phyloP scores from a whole-genome alignment of 2,113 vertebrate genomes.

The Pollachius pollachius region DNA sequence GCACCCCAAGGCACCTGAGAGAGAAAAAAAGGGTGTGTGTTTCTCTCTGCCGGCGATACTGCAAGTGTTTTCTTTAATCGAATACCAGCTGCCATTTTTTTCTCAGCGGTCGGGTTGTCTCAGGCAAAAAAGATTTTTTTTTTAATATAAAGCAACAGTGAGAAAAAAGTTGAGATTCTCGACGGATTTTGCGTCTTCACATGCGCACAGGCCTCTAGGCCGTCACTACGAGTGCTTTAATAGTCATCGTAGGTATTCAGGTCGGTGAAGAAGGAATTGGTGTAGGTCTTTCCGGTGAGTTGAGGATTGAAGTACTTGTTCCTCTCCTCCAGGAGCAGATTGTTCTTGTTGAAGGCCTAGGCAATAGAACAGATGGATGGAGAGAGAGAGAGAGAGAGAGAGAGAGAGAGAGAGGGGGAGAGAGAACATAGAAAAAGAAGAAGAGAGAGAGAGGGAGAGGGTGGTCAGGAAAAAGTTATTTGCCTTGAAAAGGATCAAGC shows the following conservation, averaged over 20 bases:
- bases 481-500: slow-evolving; percentile 39
- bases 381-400: neutral
- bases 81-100: slow-evolving; percentile 54
- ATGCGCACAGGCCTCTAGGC: slow-evolving; percentile 15
- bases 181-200: slow-evolving; percentile 25
- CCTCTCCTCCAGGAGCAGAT: slow-evolving; percentile 95
- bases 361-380: slow-evolving; percentile 35
- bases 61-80: slow-evolving; percentile 50
- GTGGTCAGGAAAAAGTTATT: slow-evolving; percentile 27
- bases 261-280: slow-evolving; percentile 96
- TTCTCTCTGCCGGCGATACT: slow-evolving; percentile 59
- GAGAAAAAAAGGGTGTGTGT: slow-evolving; percentile 40
- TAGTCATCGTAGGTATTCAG: slow-evolving; percentile 98
- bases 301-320: slow-evolving; percentile 98
- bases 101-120: too few species aligned
- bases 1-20: slow-evolving; percentile 71
- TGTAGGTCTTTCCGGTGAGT: slow-evolving; percentile 92
- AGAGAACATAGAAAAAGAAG: neutral
- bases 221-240: slow-evolving; percentile 68
- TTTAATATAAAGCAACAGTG: slow-evolving; percentile 62
- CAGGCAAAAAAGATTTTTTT: slow-evolving; percentile 43
- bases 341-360: slow-evolving; percentile 98
- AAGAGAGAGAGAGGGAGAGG: slow-evolving; percentile 23
- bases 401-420: neutral
- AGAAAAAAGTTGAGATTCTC: slow-evolving; percentile 48